These are phyloP conservation scores for Caenorhabditis imperialis DNA, from an alignment of 2,888 invertebrate species.

Conservation along the genomic window DNA sequence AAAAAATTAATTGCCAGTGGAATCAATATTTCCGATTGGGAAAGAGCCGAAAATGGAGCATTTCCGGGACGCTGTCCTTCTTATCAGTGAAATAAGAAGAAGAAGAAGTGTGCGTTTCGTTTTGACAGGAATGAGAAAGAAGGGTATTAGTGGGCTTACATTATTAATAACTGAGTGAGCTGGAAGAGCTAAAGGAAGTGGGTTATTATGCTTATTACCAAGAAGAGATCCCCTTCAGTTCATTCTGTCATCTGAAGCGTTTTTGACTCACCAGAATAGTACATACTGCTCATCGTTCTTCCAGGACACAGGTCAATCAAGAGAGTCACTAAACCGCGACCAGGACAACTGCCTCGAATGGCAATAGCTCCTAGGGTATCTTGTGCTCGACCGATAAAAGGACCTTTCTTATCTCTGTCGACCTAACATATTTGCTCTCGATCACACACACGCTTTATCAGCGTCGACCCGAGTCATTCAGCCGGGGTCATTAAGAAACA, in stretches of 20 bases:
- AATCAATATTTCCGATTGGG: not conserved
- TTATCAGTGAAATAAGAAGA: slow-evolving; percentile 27
- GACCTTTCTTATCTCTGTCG: slow-evolving; percentile 38
- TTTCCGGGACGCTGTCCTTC: slow-evolving; percentile 37
- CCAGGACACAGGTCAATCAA: too few species aligned
- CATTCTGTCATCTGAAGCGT: too few species aligned
- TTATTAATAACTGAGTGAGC: too few species aligned
- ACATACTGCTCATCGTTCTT: slow-evolving; percentile 28
- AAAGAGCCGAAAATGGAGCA: slow-evolving; percentile 3
- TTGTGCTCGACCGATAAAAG: slow-evolving; percentile 15
- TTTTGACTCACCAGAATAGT: slow-evolving; percentile 30
- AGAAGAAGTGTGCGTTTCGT: slow-evolving; percentile 6
- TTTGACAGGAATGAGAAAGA: too few species aligned
- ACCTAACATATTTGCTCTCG: slow-evolving; percentile 39
- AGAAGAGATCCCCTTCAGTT: too few species aligned
- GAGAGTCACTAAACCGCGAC: not conserved
- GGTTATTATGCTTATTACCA: too few species aligned
- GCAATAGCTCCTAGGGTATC: slow-evolving; percentile 3
- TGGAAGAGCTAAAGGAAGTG: too few species aligned
- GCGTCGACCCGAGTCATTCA: slow-evolving; percentile 5
- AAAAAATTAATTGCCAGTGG: too few species aligned
- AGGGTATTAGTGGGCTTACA: too few species aligned
- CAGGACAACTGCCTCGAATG: not conserved
- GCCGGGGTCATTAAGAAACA: too few species aligned
- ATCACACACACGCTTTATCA: slow-evolving; percentile 40